phyloP scores from a whole-genome alignment of 2,797 vertebrate species.

The Vireo griseus region DNA sequence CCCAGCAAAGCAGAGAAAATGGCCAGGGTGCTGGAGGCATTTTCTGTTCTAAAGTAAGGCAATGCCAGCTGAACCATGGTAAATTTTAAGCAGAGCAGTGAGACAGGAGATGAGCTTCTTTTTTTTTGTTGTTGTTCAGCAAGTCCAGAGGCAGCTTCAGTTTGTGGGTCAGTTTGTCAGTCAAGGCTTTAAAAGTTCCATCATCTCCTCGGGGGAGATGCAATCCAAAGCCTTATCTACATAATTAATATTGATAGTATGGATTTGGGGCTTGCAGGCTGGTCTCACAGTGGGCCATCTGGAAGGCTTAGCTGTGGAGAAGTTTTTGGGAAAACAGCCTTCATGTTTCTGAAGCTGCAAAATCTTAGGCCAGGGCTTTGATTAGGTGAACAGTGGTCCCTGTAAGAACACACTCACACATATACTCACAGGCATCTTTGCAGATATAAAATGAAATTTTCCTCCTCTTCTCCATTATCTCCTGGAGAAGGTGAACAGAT shows the following conservation, averaged over 20 bases:
- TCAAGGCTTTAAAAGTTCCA: not conserved
- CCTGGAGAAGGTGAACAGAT: not conserved
- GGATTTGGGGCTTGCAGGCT: not conserved
- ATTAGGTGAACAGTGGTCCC: accelerated
- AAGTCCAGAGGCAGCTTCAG: slow-evolving; percentile 1
- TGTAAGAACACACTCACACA: accelerated
- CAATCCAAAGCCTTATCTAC: not conserved
- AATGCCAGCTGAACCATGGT: not conserved
- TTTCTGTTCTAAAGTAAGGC: not conserved
- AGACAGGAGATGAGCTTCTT: not conserved
- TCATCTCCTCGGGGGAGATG: not conserved
- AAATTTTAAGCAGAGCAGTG: not conserved
- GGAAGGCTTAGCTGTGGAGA: not conserved
- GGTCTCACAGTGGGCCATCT: not conserved
- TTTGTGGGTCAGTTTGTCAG: slow-evolving; percentile 15
- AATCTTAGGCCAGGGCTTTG: not conserved
- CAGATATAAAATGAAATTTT: not conserved
- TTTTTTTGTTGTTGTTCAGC: not conserved
- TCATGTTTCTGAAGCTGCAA: not conserved
- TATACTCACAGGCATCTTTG: not conserved
- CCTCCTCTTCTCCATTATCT: not conserved
- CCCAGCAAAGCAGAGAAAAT: not conserved
- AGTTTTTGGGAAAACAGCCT: not conserved
- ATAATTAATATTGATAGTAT: slow-evolving; percentile 8
- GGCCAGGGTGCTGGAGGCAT: not conserved